Evolutionary conservation across 37 sponge, comb jelly and placozoan species (phyloP), one percentile per base, ranked within the genome.

Genomic region (Diacarnus erythraeanus): DNA sequence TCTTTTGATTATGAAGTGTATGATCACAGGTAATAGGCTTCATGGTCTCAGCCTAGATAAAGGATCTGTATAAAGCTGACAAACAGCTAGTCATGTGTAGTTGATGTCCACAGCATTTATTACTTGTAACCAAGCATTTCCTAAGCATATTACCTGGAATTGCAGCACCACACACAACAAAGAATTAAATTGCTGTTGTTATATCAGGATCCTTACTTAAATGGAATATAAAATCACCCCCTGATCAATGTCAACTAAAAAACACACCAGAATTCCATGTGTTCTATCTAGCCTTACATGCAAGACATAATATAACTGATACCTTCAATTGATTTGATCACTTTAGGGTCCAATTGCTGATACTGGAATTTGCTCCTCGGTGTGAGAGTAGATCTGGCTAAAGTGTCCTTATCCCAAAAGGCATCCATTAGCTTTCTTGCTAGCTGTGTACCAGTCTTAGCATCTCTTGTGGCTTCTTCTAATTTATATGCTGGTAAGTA

Each of bases 321-420:
- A 86, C 86, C 79, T 86, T 86, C 79, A 66, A 86, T 86, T 29
- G 86, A 79, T 12, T 63, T 72, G 42, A 86, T 79, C 23, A 79
- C 57, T 43, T 78, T 78, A 2, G 80, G 86, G 39, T 86, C 86
- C 57, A 86, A 57, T 54, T 86, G 86, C 67, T 86, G 80, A 40
- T 86, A 86, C 38, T 79, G 74, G 56, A 73, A 82, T n/a, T 86
- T 79, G 65, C 80, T 79, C 31, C 64, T 60, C 21, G 86, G 64
- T 9, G 86, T 74, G 3, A 86, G 59, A 2, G 86, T 78, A 23
- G 86, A 86, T n/a, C 59, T 67, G 42, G 86, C 80, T 9, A 86
- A 66, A 1, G 80, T 86, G 34, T 57, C 67, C 56, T 77, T 72
- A 42, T 86, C 86, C 86, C 86, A 86, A 74, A 77, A 86, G 23